A percentile compares a stretch with the other conserved stretches of the same genome.
Evolutionary conservation across 2,113 vertebrate genomes (phyloP).

Genomic region (Psammodynastes pulverulentus): DNA sequence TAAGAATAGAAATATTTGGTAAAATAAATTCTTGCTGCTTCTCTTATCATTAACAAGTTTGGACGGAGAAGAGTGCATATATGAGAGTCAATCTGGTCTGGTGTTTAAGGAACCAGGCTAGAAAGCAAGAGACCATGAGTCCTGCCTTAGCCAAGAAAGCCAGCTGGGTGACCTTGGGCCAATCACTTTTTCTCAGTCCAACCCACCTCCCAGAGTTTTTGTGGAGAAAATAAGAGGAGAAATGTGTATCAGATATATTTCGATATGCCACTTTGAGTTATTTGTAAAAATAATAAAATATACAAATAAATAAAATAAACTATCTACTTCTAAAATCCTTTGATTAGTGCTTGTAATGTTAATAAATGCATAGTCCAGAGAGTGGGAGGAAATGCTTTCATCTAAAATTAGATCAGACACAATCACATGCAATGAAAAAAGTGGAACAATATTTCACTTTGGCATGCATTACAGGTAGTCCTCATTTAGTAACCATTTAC

Average conservation of each 20-base stretch:
- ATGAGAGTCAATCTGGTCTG: not conserved
- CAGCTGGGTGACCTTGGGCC: not conserved
- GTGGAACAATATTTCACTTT: not conserved
- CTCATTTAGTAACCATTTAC: not conserved
- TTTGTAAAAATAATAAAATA: not conserved
- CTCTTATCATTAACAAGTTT: not conserved
- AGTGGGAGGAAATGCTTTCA: not conserved
- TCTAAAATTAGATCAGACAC: not conserved
- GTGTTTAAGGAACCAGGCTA: no score
- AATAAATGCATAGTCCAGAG: not conserved
- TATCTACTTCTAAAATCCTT: not conserved
- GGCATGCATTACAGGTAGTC: not conserved
- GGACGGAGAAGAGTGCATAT: not conserved
- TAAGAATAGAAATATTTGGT: not conserved
- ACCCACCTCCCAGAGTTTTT: not conserved
- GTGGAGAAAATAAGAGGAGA: not conserved
- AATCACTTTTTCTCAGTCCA: not conserved
- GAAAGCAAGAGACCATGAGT: no score
- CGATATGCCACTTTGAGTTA: not conserved
- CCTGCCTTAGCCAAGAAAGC: not conserved
- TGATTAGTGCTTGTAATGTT: not conserved
- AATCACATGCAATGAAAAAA: not conserved
- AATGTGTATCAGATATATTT: not conserved
- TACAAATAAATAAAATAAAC: not conserved
- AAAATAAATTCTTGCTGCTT: not conserved